These are phyloP conservation scores for Uloborus plumipes DNA, from an alignment of 2,888 invertebrate species.

Conservation along the genomic window DNA sequence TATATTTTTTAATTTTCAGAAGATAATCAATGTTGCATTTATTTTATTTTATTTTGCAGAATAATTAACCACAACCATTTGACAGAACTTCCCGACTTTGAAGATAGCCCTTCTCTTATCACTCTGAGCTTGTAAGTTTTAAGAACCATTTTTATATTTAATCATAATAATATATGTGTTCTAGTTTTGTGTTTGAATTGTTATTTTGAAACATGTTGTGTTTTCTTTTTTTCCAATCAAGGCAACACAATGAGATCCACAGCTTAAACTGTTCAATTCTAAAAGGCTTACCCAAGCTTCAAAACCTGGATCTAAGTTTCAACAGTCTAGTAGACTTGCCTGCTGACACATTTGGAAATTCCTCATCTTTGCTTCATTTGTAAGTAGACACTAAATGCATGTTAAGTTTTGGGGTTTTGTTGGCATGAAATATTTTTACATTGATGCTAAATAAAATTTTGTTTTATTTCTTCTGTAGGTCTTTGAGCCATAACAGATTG, in stretches of 20 bases:
- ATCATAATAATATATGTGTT: too few relatives aligned
- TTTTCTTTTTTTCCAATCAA: constrained; percentile 68
- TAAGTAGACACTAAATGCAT: constrained; percentile 70
- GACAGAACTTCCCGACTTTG: constrained; percentile 74
- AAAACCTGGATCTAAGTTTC: constrained; percentile 73
- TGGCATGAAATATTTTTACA: too few relatives aligned
- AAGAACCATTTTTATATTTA: too few relatives aligned
- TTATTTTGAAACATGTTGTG: too few relatives aligned
- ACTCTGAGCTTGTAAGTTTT: constrained; percentile 75
- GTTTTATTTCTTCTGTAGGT: constrained; percentile 73
- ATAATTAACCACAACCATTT: constrained; percentile 77
- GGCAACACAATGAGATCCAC: constrained; percentile 75
- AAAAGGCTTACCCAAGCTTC: constrained; percentile 74
- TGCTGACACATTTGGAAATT: constrained; percentile 76
- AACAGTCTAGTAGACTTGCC: constrained; percentile 71
- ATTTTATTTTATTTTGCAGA: constrained; percentile 68
- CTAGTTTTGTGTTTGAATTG: too few relatives aligned
- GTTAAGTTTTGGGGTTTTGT: neutral
- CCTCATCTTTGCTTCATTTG: constrained; percentile 74
- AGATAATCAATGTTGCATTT: neutral
- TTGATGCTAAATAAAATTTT: neutral
- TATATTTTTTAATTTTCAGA: neutral
- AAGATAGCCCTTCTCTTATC: constrained; percentile 71
- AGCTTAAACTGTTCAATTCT: constrained; percentile 73
- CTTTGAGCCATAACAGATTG: constrained; percentile 82